phyloP scores from a whole-genome alignment of 1,140 invertebrate genomes.

The Yoshiicerus persimilis region DNA sequence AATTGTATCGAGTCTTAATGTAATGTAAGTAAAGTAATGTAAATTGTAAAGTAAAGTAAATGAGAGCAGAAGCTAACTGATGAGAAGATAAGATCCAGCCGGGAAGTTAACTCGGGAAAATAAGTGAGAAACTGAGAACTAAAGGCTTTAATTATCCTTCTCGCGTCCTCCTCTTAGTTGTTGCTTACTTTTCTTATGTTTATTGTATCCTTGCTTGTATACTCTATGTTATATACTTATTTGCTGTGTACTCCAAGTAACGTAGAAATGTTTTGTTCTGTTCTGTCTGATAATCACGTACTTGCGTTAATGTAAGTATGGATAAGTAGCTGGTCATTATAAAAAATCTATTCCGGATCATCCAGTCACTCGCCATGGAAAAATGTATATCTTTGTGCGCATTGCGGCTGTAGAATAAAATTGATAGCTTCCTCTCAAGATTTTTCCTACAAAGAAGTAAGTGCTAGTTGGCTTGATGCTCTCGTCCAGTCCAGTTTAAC shows the following conservation, averaged over 20 bases:
- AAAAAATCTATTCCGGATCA: slow-evolving; percentile 14
- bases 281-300: neutral
- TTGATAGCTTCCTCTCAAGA: slow-evolving; percentile 19
- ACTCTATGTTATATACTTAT: too few relatives aligned
- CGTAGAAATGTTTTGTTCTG: neutral
- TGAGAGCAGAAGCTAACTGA: neutral
- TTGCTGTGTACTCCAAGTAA: neutral
- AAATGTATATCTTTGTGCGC: neutral
- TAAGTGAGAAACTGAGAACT: slow-evolving; percentile 28
- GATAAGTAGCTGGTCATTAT: neutral
- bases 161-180: neutral
- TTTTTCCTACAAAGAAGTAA: neutral
- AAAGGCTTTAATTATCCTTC: slow-evolving; percentile 14
- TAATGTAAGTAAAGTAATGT: neutral
- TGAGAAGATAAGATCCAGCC: neutral
- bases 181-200: neutral
- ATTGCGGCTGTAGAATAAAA: slow-evolving; percentile 16
- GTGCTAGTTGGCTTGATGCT: too few relatives aligned
- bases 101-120: slow-evolving; percentile 11
- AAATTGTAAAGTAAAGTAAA: neutral
- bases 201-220: too few relatives aligned
- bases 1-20: neutral
- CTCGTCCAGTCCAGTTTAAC: neutral
- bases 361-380: neutral
- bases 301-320: neutral